phyloP scores from a whole-genome alignment of 2,888 invertebrate species.

The Rhingia rostrata region DNA sequence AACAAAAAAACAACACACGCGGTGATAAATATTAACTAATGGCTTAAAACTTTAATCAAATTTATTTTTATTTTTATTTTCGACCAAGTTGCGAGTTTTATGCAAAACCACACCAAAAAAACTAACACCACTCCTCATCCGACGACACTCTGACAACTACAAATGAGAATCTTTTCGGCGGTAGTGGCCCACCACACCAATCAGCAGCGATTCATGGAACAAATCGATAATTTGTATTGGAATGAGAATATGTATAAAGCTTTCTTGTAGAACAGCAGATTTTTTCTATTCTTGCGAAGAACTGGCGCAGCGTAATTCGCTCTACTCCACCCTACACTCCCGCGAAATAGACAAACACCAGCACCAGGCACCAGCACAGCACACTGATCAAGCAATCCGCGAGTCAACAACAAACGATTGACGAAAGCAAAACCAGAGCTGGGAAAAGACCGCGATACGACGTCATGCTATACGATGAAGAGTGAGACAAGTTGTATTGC shows the following conservation, averaged over 20 bases:
- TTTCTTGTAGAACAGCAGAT: slow-evolving; percentile 20
- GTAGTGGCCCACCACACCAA: neutral
- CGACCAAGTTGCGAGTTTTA: neutral
- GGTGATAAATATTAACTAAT: neutral
- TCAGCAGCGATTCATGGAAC: slow-evolving; percentile 31
- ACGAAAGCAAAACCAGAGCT: too few relatives aligned
- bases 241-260: slow-evolving; percentile 17
- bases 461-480: neutral
- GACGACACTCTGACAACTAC: slow-evolving; percentile 23
- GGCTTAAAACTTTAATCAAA: neutral
- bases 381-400: neutral
- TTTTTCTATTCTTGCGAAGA: neutral
- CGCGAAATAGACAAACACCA: neutral
- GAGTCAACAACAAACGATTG: neutral
- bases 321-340: neutral
- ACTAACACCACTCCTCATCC: neutral
- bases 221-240: slow-evolving; percentile 41
- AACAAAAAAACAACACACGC: neutral
- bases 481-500: slow-evolving; percentile 16
- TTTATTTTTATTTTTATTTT: slow-evolving; percentile 16
- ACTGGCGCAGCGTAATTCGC: neutral
- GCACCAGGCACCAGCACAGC: neutral
- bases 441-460: neutral
- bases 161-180: slow-evolving; percentile 7
- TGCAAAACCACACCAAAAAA: neutral